A percentile compares a stretch with the other conserved stretches of the same genome.
These are phyloP conservation scores for Eledone cirrhosa DNA, from an alignment of 2,888 invertebrate species.

Conservation along the genomic window DNA sequence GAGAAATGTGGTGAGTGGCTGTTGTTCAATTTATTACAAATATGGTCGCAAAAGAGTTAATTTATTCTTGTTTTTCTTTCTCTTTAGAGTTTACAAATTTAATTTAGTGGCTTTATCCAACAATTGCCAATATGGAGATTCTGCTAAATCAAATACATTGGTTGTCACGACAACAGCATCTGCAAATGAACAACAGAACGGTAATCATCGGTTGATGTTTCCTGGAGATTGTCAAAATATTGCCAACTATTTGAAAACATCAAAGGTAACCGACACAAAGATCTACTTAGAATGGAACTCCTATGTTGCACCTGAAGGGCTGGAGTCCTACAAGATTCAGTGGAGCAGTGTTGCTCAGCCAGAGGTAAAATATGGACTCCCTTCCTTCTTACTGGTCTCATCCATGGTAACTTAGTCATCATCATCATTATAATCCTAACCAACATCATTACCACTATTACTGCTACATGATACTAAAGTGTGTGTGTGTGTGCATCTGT, in stretches of 20 bases:
- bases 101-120: conserved; percentile 61
- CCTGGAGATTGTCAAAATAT: conserved; percentile 45
- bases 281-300: conserved; percentile 64
- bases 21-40: too few species aligned
- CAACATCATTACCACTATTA: too few species aligned
- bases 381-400: background rate
- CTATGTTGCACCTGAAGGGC: conserved; percentile 56
- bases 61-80: background rate
- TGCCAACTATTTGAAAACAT: conserved; percentile 60
- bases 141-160: conserved; percentile 61
- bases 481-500: too few species aligned
- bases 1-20: too few species aligned
- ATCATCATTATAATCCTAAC: background rate
- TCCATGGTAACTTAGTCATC: background rate
- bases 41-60: too few species aligned
- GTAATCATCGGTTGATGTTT: conserved; percentile 35
- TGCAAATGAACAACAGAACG: conserved; percentile 39
- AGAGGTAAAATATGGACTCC: conserved; percentile 54
- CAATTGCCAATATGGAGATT: conserved; percentile 56
- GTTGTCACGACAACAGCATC: conserved; percentile 51
- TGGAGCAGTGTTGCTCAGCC: conserved; percentile 66
- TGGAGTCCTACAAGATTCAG: conserved; percentile 61
- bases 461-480: too few species aligned
- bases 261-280: conserved; percentile 59
- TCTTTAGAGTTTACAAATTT: conserved; percentile 61